Percentiles rank a stretch among this genome's conserved stretches.
These are phyloP conservation scores for Acanthosoma haemorrhoidale DNA, from an alignment of 2,888 invertebrate genomes.

Conservation along the genomic window DNA sequence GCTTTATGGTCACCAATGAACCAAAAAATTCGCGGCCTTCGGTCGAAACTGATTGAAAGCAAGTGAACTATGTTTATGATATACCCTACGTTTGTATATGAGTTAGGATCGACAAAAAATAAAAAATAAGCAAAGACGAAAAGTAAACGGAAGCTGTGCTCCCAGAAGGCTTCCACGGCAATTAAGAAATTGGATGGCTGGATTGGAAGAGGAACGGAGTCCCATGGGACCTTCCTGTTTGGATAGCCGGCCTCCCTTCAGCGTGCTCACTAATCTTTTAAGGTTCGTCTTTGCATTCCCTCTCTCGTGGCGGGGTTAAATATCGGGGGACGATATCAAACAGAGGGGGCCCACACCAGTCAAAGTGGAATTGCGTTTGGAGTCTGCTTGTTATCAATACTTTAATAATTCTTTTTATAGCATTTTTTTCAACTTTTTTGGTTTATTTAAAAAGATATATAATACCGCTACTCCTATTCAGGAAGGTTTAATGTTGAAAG, in stretches of 20 bases:
- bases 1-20: too few relatives aligned
- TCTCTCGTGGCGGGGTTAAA: not conserved
- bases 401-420: too few relatives aligned
- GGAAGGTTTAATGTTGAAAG: too few relatives aligned
- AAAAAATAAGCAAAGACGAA: not conserved
- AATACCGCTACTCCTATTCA: too few relatives aligned
- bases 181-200: not conserved
- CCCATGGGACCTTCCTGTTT: not conserved
- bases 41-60: too few relatives aligned
- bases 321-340: not conserved
- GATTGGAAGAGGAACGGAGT: not conserved
- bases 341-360: not conserved
- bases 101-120: too few relatives aligned
- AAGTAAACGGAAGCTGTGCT: too few relatives aligned
- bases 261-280: slow-evolving; percentile 1
- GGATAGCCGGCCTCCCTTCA: not conserved
- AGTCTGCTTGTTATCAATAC: not conserved
- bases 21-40: too few relatives aligned
- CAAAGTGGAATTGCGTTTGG: not conserved
- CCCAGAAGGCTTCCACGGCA: not conserved
- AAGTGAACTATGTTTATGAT: too few relatives aligned
- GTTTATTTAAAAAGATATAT: too few relatives aligned
- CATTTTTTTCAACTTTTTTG: too few relatives aligned
- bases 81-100: too few relatives aligned
- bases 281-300: not conserved